These are phyloP conservation scores for Tinea semifulvella DNA, from an alignment of 2,888 invertebrate species.

Conservation along the genomic window DNA sequence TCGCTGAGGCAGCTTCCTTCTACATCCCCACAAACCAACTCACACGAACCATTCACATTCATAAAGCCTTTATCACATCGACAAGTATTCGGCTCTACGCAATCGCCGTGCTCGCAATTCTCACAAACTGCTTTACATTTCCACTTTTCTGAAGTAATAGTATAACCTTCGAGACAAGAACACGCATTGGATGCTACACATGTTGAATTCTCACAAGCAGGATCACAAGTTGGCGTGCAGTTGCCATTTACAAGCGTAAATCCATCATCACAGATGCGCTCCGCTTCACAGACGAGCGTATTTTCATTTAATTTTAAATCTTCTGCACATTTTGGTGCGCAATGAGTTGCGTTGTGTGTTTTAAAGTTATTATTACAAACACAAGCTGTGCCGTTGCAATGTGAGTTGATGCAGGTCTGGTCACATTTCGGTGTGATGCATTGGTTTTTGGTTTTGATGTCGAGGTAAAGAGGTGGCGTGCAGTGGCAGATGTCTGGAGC, in stretches of 20 bases:
- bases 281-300: slow-evolving; percentile 14
- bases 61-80: slow-evolving; percentile 21
- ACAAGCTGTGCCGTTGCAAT: slow-evolving; percentile 43
- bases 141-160: slow-evolving; percentile 19
- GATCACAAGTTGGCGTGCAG: slow-evolving; percentile 26
- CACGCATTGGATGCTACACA: slow-evolving; percentile 29
- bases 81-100: slow-evolving; percentile 23
- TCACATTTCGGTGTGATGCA: slow-evolving; percentile 38
- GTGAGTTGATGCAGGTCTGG: slow-evolving; percentile 37
- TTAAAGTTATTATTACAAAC: slow-evolving; percentile 32
- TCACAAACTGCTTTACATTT: slow-evolving; percentile 32
- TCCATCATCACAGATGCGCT: slow-evolving; percentile 32
- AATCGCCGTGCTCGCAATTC: slow-evolving; percentile 29
- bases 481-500: slow-evolving; percentile 45
- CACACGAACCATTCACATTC: slow-evolving; percentile 21
- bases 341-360: slow-evolving; percentile 35
- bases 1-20: slow-evolving; percentile 2
- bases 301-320: slow-evolving; percentile 21
- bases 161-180: slow-evolving; percentile 23
- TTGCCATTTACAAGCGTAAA: slow-evolving; percentile 18
- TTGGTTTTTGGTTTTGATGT: slow-evolving; percentile 34
- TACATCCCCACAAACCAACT: slow-evolving; percentile 23
- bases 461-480: slow-evolving; percentile 32
- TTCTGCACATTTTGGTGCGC: slow-evolving; percentile 29
- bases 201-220: slow-evolving; percentile 24